These are phyloP conservation scores for Vipera ursinii DNA, from an alignment of 2,797 vertebrate species.

Conservation along the genomic window DNA sequence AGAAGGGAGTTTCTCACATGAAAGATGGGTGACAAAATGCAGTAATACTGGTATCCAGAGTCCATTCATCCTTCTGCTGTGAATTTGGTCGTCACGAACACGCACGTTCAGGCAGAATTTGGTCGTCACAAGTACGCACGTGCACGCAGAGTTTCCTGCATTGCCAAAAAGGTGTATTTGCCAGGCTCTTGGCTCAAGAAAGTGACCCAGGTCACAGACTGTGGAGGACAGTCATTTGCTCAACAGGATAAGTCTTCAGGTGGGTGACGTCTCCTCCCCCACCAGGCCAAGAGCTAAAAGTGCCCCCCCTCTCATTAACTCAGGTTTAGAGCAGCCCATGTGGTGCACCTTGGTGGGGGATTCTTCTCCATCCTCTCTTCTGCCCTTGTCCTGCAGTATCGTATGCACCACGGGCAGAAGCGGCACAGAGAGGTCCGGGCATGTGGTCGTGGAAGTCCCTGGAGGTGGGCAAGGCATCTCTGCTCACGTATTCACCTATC, in stretches of 20 bases:
- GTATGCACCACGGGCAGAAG: conserved; percentile 84
- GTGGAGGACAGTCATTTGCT: background rate
- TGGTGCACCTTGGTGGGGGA: conserved; percentile 38
- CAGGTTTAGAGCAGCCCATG: conserved; percentile 40
- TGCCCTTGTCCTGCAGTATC: conserved; percentile 77
- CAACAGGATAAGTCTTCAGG: background rate
- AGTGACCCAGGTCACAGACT: background rate
- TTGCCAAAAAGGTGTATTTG: background rate
- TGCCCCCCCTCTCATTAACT: conserved; percentile 42
- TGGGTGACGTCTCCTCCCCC: background rate
- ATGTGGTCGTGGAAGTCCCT: conserved; percentile 82
- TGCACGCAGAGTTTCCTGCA: background rate
- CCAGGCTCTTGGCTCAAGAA: background rate
- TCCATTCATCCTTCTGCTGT: background rate
- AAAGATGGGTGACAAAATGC: background rate
- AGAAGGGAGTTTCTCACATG: background rate
- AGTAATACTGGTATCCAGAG: background rate
- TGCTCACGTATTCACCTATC: conserved; percentile 84
- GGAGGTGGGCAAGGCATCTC: conserved; percentile 84
- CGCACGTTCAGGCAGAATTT: too few relatives aligned
- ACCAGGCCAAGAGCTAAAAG: conserved; percentile 27
- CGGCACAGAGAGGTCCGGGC: conserved; percentile 74
- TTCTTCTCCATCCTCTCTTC: conserved; percentile 43
- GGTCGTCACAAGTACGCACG: background rate
- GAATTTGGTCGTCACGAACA: background rate